phyloP scores from a whole-genome alignment of 2,113 vertebrate species.

The Eudorcas thomsonii region DNA sequence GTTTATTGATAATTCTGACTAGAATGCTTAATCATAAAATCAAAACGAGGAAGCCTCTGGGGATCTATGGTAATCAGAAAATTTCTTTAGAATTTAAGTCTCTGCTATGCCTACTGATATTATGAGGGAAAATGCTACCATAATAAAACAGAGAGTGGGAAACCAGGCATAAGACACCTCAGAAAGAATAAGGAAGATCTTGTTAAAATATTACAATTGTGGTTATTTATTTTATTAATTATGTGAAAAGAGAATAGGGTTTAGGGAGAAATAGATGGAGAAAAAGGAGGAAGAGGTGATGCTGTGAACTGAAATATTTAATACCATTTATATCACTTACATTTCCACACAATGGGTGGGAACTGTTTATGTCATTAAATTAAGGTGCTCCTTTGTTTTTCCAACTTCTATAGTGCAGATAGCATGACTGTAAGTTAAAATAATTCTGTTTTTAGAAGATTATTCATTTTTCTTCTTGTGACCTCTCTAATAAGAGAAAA shows the following conservation, averaged over 20 bases:
- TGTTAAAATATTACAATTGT: neutral
- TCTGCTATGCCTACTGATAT: neutral
- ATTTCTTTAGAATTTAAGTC: neutral
- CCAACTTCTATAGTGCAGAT: neutral
- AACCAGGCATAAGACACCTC: neutral
- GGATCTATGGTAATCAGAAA: neutral
- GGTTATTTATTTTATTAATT: neutral
- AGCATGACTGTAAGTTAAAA: neutral
- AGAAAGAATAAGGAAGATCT: neutral
- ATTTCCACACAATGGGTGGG: neutral
- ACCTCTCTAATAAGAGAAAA: neutral
- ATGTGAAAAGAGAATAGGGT: neutral
- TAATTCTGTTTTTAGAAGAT: neutral
- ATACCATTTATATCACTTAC: neutral
- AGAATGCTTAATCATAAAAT: conserved; percentile 14
- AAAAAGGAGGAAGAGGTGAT: neutral
- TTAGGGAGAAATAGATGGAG: neutral
- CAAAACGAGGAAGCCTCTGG: neutral
- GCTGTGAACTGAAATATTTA: neutral
- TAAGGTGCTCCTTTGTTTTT: neutral
- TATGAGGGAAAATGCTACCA: neutral
- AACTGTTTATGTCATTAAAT: neutral
- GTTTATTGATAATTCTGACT: neutral
- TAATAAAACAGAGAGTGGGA: neutral
- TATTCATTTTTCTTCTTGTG: neutral